Percentiles rank a stretch among this genome's conserved stretches.
These are phyloP conservation scores for Carcinoscorpius rotundicauda DNA, from an alignment of 1,140 invertebrate genomes.

Conservation along the genomic window DNA sequence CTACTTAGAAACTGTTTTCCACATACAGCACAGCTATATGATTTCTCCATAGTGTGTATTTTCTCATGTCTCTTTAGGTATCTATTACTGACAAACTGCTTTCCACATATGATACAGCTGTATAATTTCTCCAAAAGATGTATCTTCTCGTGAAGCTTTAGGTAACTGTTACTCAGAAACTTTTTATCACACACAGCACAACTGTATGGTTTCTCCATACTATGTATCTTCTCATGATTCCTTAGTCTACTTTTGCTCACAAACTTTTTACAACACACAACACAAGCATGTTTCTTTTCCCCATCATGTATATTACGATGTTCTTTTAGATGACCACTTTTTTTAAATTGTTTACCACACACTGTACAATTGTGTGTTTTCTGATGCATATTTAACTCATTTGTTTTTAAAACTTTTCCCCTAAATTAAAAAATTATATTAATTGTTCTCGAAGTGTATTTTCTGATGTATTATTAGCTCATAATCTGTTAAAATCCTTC, in stretches of 20 bases:
- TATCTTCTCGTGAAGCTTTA: not conserved
- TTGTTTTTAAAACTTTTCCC: too few species aligned
- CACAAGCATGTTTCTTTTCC: not conserved
- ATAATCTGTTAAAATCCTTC: too few species aligned
- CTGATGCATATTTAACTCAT: too few species aligned
- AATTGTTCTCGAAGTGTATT: too few species aligned
- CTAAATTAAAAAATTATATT: too few species aligned
- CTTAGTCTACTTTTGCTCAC: not conserved
- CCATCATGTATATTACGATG: not conserved
- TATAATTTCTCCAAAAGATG: not conserved
- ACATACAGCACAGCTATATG: not conserved
- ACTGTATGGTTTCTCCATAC: not conserved
- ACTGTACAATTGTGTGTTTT: too few species aligned
- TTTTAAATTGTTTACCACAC: too few species aligned
- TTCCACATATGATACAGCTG: not conserved
- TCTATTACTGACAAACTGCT: not conserved
- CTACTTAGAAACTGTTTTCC: not conserved
- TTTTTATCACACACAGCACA: not conserved
- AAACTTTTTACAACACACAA: not conserved
- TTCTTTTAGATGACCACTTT: not conserved
- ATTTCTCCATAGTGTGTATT: not conserved
- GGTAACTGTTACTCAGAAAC: not conserved
- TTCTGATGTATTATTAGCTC: too few species aligned
- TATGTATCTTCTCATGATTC: not conserved
- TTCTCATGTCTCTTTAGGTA: not conserved